These are phyloP conservation scores for Caenorhabditis sp. DNA, from an alignment of 2,888 invertebrate species.

Conservation along the genomic window DNA sequence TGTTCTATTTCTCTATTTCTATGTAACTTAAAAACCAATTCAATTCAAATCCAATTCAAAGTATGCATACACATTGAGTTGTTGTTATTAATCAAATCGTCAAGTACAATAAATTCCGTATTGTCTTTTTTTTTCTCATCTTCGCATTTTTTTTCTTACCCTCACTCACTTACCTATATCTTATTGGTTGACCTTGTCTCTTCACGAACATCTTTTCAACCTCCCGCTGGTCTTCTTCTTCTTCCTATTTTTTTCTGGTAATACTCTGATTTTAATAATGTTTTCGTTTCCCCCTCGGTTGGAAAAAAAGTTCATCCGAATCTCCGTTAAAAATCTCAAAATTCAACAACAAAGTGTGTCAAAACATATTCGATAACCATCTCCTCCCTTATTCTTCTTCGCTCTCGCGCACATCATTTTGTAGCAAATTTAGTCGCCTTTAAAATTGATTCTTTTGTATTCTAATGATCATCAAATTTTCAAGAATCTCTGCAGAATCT, in stretches of 20 bases:
- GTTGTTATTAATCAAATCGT: too few relatives aligned
- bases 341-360: background rate
- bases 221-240: background rate
- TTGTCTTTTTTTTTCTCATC: too few relatives aligned
- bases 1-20: too few relatives aligned
- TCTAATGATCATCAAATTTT: background rate
- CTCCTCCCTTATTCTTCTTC: too few relatives aligned
- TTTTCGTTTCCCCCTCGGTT: too few relatives aligned
- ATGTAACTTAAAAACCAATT: too few relatives aligned
- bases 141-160: background rate
- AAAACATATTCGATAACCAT: background rate
- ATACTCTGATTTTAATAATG: background rate
- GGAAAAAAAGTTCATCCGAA: too few relatives aligned
- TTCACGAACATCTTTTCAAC: background rate
- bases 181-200: background rate
- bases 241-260: background rate
- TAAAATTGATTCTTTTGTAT: background rate
- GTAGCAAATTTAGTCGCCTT: background rate
- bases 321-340: conserved; percentile 6
- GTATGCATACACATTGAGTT: too few relatives aligned
- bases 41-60: too few relatives aligned
- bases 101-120: too few relatives aligned
- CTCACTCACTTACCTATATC: too few relatives aligned
- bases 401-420: background rate
- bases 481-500: background rate